Evolutionary conservation across 2,888 invertebrate species (phyloP).

Genomic region (Matsumyia berberina): DNA sequence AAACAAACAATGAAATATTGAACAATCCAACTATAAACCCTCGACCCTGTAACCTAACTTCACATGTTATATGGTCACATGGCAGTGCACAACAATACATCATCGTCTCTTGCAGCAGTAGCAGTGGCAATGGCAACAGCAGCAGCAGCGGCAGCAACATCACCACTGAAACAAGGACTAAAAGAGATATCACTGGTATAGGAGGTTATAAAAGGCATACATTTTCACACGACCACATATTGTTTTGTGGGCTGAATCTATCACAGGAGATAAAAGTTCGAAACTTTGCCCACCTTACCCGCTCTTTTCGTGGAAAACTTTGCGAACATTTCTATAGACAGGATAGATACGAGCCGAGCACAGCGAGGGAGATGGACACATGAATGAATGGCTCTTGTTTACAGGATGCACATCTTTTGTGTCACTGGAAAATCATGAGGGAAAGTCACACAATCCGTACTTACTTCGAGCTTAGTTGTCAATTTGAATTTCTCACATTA

Average conservation of each 20-base stretch:
- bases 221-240: conserved; percentile 74
- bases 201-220: conserved; percentile 71
- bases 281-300: conserved; percentile 53
- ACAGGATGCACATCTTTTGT: conserved; percentile 72
- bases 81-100: conserved; percentile 73
- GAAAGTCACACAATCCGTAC: conserved; percentile 64
- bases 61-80: conserved; percentile 74
- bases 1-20: conserved; percentile 76
- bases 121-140: conserved; percentile 29
- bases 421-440: conserved; percentile 62
- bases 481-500: conserved; percentile 73
- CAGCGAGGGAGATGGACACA: conserved; percentile 60
- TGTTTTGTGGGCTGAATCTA: conserved; percentile 65
- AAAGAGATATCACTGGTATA: conserved; percentile 66
- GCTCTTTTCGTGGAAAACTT: conserved; percentile 44
- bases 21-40: conserved; percentile 75
- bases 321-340: conserved; percentile 39
- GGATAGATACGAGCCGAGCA: conserved; percentile 5
- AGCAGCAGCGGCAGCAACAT: conserved; percentile 35
- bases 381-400: conserved; percentile 73
- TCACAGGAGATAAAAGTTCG: conserved; percentile 64
- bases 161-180: conserved; percentile 62
- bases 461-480: conserved; percentile 73
- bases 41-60: conserved; percentile 73
- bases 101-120: conserved; percentile 70